Evolutionary conservation across 1,140 invertebrate species (phyloP).

Genomic region (Idris sp.): DNA sequence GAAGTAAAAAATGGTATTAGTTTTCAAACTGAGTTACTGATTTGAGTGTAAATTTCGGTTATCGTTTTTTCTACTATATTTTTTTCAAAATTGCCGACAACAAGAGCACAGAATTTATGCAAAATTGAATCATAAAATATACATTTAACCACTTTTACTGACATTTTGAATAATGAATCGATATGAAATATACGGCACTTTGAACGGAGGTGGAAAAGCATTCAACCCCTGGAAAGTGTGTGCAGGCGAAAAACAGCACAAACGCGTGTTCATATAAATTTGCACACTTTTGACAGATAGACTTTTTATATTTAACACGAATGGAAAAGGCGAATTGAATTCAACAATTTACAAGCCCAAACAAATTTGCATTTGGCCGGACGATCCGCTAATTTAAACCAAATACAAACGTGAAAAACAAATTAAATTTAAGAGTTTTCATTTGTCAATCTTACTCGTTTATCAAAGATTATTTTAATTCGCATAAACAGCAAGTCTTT

Average conservation of each 20-base stretch:
- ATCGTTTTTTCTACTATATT: neutral
- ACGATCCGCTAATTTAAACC: too few relatives aligned
- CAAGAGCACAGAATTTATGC: slow-evolving; percentile 5
- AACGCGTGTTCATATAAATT: slow-evolving; percentile 24
- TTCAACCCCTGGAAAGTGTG: neutral
- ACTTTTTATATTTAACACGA: slow-evolving; percentile 26
- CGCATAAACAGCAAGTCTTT: too few relatives aligned
- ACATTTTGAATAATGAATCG: slow-evolving; percentile 29
- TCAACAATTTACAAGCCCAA: too few relatives aligned
- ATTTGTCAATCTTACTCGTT: too few relatives aligned
- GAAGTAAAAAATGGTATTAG: too few relatives aligned
- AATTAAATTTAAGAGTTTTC: too few relatives aligned
- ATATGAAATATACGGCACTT: slow-evolving; percentile 20
- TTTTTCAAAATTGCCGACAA: slow-evolving; percentile 13
- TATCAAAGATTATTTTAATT: too few relatives aligned
- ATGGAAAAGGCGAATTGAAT: too few relatives aligned
- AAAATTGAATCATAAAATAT: slow-evolving; percentile 28
- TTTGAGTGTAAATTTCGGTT: too few relatives aligned
- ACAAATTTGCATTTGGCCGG: too few relatives aligned
- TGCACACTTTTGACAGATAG: slow-evolving; percentile 18
- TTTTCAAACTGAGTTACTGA: too few relatives aligned
- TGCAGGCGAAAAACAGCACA: slow-evolving; percentile 10
- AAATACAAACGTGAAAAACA: too few relatives aligned
- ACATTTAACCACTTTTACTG: slow-evolving; percentile 4
- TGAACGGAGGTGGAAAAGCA: slow-evolving; percentile 1